Percentiles rank a stretch among this genome's conserved stretches.
Conservation (phyloP, 2,888 invertebrate species). For the Leuctra nigra region DNA sequence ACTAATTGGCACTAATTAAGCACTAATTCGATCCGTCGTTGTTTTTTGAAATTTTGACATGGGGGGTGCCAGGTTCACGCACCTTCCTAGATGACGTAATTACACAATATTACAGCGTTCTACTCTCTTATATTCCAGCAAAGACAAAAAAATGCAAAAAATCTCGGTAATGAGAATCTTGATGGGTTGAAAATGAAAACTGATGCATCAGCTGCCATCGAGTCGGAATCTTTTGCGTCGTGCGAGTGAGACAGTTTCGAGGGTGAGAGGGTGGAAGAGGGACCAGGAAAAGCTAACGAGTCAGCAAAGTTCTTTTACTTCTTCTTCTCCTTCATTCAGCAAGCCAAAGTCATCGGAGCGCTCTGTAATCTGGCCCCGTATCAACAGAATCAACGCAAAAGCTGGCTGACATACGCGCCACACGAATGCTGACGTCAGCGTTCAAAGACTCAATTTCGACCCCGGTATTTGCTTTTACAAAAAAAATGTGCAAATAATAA, state of each 20-base stretch:
- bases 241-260: neutral
- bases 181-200: conserved; percentile 15
- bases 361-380: conserved; percentile 16
- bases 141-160: too few species aligned
- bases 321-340: conserved; percentile 19
- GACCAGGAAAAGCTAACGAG: conserved; percentile 21
- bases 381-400: conserved; percentile 21
- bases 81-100: too few species aligned
- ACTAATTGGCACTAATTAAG: too few species aligned
- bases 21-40: too few species aligned
- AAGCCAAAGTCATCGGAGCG: neutral
- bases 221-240: conserved; percentile 8
- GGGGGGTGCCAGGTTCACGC: too few species aligned
- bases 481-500: conserved; percentile 1
- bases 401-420: neutral
- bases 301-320: conserved; percentile 22
- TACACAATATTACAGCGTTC: too few species aligned
- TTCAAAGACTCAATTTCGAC: neutral
- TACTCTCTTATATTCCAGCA: too few species aligned
- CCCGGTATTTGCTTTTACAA: conserved; percentile 13
- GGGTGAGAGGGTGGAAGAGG: neutral
- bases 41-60: too few species aligned
- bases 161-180: conserved; percentile 11
- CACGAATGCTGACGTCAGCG: conserved; percentile 8
- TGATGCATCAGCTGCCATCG: conserved; percentile 24